A percentile compares a stretch with the other conserved stretches of the same genome.
phyloP scores from a whole-genome alignment of 2,888 invertebrate species.

The Epinotia ramella region DNA sequence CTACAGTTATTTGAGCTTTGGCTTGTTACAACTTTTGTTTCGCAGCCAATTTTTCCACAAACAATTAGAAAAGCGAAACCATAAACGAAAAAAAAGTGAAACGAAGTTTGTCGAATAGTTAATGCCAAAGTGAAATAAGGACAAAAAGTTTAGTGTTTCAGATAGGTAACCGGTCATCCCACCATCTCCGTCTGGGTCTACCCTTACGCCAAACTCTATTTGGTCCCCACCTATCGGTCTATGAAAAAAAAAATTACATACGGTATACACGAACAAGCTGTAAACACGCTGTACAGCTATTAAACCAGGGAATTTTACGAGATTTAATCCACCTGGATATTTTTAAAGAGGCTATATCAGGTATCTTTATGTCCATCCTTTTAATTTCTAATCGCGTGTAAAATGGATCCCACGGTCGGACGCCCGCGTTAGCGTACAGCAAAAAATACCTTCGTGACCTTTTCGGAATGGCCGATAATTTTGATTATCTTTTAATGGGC shows the following conservation, averaged over 20 bases:
- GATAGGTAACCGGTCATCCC: too few species aligned
- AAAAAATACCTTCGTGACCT: constrained; percentile 44
- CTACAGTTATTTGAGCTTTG: too few species aligned
- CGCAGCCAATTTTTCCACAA: too few species aligned
- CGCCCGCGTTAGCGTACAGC: constrained; percentile 64
- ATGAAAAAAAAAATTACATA: background rate
- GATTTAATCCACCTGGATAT: constrained; percentile 29
- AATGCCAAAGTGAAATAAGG: too few species aligned
- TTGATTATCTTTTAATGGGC: constrained; percentile 39
- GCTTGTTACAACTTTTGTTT: too few species aligned
- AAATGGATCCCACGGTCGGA: constrained; percentile 66
- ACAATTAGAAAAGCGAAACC: too few species aligned
- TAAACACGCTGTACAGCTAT: background rate
- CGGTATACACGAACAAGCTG: background rate
- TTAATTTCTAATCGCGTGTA: constrained; percentile 77
- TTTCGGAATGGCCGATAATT: constrained; percentile 42
- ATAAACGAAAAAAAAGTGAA: too few species aligned
- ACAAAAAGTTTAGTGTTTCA: too few species aligned
- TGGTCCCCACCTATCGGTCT: too few species aligned
- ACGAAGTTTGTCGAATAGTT: too few species aligned
- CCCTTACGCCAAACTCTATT: too few species aligned
- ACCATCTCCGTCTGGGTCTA: too few species aligned
- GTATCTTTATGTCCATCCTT: constrained; percentile 67
- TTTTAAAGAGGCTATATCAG: constrained; percentile 41
- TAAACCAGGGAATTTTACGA: background rate